Base-by-base conservation (phyloP, 2,888 invertebrate species). In the Drosophila yooni region DNA sequence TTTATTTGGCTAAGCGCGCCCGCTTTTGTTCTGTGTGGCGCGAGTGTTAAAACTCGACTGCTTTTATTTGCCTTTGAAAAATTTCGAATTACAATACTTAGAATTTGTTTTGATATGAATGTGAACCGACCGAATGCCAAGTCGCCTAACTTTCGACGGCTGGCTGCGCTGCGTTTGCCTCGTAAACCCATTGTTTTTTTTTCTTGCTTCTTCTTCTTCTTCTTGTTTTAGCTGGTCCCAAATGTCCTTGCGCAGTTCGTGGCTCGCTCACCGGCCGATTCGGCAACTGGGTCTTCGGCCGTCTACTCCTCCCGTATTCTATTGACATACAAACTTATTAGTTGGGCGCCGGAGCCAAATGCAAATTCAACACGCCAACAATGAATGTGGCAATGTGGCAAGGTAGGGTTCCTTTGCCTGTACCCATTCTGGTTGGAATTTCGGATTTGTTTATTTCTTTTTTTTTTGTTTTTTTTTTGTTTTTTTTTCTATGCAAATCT, bases 211-310 rank as follows among this genome's bases (percentile, higher is more conserved):
- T 13, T 1, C 21, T 13, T 40, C 5, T n/a, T 40, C 11, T 79
- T 25, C 18, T 56, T 54, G 72, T 6, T 5, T 29, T 29, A 15
- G 51, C 51, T 51, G 51, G 29, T 15, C 15, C 46, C 46, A 46
- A 46, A 87, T 89, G 92, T 92, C 92, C 92, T 92, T 92, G 92
- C 92, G 92, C 92, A 92, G 92, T 91, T 91, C 90, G 83, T 75
- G 84, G 75, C 63, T 68, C 81, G 59, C 70, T 63, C 60, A 63
- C 56, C 66, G 71, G 67, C 54, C 76, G 66, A 76, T 62, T 76
- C 76, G 62, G 73, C 81, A 64, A 69, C 43, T 50, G 31, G 38
- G 63, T 36, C 54, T 51, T 38, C 56, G 58, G 18, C 48, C 25
- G 38, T 56, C n/a, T 62, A 40, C 27, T 48, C 25, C 68, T 31